These are phyloP conservation scores for Falco columbarius DNA, from an alignment of 2,797 vertebrate species.

Conservation along the genomic window DNA sequence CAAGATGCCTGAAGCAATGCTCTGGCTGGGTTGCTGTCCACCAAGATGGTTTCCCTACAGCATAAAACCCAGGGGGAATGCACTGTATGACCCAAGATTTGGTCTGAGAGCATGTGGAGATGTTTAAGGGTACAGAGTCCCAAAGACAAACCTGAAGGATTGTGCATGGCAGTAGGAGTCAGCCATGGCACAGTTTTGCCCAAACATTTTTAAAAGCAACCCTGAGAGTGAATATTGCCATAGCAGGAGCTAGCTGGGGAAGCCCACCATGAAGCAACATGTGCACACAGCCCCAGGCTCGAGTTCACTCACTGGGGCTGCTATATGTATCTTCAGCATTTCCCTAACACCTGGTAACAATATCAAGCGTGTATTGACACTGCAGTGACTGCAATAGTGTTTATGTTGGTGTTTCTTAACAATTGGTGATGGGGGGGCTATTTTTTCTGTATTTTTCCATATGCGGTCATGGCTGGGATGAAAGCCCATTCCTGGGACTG, in stretches of 20 bases:
- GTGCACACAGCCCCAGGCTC: not conserved
- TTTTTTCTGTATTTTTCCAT: not conserved
- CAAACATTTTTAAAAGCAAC: not conserved
- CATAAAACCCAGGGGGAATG: not conserved
- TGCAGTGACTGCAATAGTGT: not conserved
- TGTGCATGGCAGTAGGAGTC: not conserved
- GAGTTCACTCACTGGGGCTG: not conserved
- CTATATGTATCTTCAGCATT: not conserved
- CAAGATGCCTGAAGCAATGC: not conserved
- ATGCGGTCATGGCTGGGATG: not conserved
- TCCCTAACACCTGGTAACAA: not conserved
- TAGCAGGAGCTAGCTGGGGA: not conserved
- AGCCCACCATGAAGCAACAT: not conserved
- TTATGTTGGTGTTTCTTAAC: not conserved
- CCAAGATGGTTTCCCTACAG: not conserved
- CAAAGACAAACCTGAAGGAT: not conserved
- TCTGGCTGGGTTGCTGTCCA: accelerated
- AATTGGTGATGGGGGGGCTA: accelerated
- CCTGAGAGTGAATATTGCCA: not conserved
- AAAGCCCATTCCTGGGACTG: not conserved
- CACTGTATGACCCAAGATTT: not conserved
- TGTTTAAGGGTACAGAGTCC: not conserved
- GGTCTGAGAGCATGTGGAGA: not conserved
- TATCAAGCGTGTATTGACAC: too few relatives aligned
- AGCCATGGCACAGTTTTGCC: not conserved